phyloP scores from a whole-genome alignment of 2,888 invertebrate genomes.

The Nemotelus nigrinus region DNA sequence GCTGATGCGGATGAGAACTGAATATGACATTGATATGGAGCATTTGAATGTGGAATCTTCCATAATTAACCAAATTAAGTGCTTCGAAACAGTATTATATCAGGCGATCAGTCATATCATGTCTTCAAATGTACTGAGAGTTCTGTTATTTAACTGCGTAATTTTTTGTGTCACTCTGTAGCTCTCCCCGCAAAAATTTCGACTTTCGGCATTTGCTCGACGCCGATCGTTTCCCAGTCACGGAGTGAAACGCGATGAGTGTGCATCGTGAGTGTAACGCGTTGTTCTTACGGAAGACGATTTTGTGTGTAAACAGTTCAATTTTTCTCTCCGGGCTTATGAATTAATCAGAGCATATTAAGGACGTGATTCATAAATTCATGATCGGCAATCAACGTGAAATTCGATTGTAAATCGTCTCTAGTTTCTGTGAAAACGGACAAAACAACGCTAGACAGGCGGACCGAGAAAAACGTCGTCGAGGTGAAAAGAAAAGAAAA shows the following conservation, averaged over 20 bases:
- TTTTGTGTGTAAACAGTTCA: constrained; percentile 42
- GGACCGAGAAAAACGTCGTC: background rate
- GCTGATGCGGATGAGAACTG: too few relatives aligned
- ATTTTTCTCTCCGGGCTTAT: constrained; percentile 39
- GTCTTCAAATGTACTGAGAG: too few relatives aligned
- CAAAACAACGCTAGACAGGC: background rate
- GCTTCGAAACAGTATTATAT: too few relatives aligned
- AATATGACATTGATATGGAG: too few relatives aligned
- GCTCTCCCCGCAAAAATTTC: constrained; percentile 5
- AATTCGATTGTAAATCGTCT: background rate
- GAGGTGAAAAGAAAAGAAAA: background rate
- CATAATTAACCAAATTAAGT: too few relatives aligned
- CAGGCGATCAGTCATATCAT: too few relatives aligned
- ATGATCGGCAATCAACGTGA: background rate
- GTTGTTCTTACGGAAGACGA: constrained; percentile 55
- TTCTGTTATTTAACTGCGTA: too few relatives aligned
- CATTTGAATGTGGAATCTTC: too few relatives aligned
- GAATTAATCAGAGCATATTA: constrained; percentile 9
- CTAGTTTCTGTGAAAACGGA: background rate
- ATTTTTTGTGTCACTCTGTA: constrained; percentile 10
- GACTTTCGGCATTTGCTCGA: constrained; percentile 50
- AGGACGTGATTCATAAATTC: constrained; percentile 1
- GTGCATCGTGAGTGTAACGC: constrained; percentile 58
- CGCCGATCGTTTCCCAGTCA: constrained; percentile 57
- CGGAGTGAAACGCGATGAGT: constrained; percentile 61